phyloP scores from a whole-genome alignment of 2,797 vertebrate species.

The Smutsia temminckii region DNA sequence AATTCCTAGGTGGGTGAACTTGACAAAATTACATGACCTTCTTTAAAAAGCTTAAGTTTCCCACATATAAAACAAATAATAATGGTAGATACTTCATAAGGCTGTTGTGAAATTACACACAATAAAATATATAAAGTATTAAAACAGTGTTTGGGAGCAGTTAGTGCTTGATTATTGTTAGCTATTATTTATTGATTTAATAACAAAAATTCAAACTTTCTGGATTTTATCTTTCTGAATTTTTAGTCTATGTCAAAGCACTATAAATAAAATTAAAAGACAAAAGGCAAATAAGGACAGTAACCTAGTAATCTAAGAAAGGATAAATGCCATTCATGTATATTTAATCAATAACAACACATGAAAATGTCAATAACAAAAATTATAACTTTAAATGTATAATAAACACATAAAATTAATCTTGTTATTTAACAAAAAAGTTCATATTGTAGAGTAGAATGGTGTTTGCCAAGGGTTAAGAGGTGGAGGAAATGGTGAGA shows the following conservation, averaged over 20 bases:
- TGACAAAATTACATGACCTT: not conserved
- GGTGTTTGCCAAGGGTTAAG: not conserved
- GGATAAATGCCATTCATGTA: not conserved
- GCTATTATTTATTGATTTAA: not conserved
- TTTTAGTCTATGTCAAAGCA: not conserved
- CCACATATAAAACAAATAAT: not conserved
- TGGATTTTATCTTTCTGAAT: not conserved
- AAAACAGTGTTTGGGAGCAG: not conserved
- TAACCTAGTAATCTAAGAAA: not conserved
- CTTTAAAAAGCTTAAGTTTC: not conserved
- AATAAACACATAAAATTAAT: constrained; percentile 15
- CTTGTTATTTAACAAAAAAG: not conserved
- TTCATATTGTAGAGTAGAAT: not conserved
- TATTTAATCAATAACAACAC: not conserved
- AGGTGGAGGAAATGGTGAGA: not conserved
- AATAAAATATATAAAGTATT: not conserved
- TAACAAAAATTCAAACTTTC: not conserved
- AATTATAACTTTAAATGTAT: not conserved
- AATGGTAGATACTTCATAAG: not conserved
- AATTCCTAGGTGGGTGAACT: not conserved
- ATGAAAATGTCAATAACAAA: not conserved
- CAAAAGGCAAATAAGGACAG: not conserved
- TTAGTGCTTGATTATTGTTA: not conserved
- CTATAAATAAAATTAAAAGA: not conserved
- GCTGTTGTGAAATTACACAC: not conserved